Evolutionary conservation across 2,797 vertebrate species (phyloP).

Genomic region (Morus bassanus): DNA sequence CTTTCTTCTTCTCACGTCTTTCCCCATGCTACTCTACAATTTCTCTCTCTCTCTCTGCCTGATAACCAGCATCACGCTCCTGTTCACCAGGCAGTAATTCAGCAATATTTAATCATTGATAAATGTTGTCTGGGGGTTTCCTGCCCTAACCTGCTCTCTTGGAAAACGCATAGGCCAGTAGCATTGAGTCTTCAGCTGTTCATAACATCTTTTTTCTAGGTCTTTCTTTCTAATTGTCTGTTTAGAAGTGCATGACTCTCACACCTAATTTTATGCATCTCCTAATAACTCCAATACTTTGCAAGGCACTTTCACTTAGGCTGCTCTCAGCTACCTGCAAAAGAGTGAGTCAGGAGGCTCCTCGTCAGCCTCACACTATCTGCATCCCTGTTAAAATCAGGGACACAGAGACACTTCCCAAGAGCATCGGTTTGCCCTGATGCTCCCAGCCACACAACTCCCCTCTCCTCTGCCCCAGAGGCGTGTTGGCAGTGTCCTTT

Average conservation of each 20-base stretch:
- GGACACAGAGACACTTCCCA: not conserved
- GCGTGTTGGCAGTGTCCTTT: not conserved
- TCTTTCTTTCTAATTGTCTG: not conserved
- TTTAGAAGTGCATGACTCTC: not conserved
- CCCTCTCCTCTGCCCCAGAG: not conserved
- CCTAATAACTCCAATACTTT: not conserved
- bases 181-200: not conserved
- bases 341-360: not conserved
- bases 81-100: not conserved
- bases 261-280: accelerated
- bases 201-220: not conserved
- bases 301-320: not conserved
- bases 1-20: not conserved
- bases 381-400: not conserved
- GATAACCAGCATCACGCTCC: not conserved
- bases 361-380: not conserved
- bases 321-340: not conserved
- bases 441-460: accelerated
- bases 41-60: not conserved
- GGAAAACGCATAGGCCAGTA: not conserved
- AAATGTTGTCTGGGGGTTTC: not conserved
- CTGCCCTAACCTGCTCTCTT: not conserved
- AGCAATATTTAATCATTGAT: not conserved
- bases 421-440: not conserved
- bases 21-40: not conserved